Percentiles rank a stretch among this genome's conserved stretches.
Conservation (phyloP, 2,888 invertebrate genomes). For the Myopa tessellatipennis region DNA sequence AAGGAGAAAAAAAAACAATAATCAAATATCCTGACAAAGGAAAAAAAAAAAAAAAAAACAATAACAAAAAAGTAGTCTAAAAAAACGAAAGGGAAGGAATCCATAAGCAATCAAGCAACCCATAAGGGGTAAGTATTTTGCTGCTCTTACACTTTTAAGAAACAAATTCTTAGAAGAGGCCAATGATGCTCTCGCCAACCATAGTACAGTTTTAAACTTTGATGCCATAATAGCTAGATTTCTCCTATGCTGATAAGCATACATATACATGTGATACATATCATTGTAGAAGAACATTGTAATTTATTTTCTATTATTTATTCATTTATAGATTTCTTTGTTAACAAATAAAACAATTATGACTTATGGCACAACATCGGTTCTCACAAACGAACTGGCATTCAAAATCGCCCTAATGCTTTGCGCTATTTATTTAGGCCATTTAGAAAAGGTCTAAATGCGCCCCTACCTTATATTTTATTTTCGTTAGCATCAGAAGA, state of each 20-base stretch:
- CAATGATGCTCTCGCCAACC: constrained; percentile 33
- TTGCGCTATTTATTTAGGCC: constrained; percentile 8
- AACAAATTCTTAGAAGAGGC: constrained; percentile 31
- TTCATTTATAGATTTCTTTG: constrained; percentile 10
- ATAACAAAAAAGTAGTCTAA: too few relatives aligned
- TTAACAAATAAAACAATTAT: constrained; percentile 20
- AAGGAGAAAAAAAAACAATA: too few relatives aligned
- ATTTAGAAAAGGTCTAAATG: constrained; percentile 8
- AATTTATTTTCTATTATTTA: too few relatives aligned
- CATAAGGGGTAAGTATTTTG: constrained; percentile 35
- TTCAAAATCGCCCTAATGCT: background rate
- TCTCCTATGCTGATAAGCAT: constrained; percentile 41
- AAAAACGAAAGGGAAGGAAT: too few relatives aligned
- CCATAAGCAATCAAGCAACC: too few relatives aligned
- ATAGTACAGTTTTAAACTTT: constrained; percentile 41
- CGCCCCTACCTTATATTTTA: constrained; percentile 8
- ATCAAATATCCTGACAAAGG: too few relatives aligned
- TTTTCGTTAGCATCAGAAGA: constrained; percentile 13
- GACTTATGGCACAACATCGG: background rate
- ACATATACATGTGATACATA: too few relatives aligned
- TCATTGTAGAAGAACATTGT: constrained; percentile 40
- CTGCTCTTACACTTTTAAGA: constrained; percentile 36
- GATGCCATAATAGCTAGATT: constrained; percentile 43
- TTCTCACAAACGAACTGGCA: background rate
- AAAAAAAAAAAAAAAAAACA: too few relatives aligned